Conservation (phyloP, 2,113 vertebrate species). For the Noturus placidus region DNA sequence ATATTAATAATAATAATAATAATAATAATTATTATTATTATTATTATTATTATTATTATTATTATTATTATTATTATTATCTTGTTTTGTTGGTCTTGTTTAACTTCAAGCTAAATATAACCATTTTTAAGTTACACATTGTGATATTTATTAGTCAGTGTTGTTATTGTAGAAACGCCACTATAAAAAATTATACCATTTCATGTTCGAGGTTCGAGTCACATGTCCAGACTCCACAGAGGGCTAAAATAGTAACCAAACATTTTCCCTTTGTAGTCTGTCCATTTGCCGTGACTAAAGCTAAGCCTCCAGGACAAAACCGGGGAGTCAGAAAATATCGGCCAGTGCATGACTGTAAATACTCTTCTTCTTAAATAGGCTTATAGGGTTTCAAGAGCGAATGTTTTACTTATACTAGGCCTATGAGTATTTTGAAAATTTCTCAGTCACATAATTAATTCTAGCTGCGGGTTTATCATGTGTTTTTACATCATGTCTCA, state of each 20-base stretch:
- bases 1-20: background rate
- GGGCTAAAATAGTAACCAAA: background rate
- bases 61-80: background rate
- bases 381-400: background rate
- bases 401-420: background rate
- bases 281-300: background rate
- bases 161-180: background rate
- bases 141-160: background rate
- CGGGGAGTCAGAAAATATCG: background rate
- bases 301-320: background rate
- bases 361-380: background rate
- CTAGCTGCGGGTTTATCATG: background rate
- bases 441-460: background rate
- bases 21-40: no score
- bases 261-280: background rate
- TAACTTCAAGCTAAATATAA: background rate
- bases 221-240: background rate
- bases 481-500: background rate
- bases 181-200: no score
- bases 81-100: background rate
- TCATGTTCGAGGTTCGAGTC: no score
- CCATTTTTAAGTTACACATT: background rate
- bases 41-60: background rate
- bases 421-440: background rate
- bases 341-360: background rate